Base-by-base conservation (phyloP, 1,140 invertebrate genomes). In the Episyrphus balteatus region DNA sequence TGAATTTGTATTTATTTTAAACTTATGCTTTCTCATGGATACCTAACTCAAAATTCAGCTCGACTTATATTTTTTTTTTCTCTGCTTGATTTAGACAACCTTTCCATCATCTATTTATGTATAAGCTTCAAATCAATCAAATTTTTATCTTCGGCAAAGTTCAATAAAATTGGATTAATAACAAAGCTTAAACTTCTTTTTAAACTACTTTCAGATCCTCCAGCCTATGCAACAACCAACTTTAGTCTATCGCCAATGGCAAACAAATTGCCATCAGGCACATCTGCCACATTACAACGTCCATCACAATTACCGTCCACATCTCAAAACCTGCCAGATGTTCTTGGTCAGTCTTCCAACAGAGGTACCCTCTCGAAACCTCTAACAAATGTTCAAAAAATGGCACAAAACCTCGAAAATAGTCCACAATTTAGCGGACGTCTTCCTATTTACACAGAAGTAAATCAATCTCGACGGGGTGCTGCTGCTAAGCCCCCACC, bases 351-450 rank as follows among this genome's bases (percentile, higher is more conserved):
- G 38, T 30, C 46, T 42, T 30, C 44, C 14, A 32, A 10, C 11
- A 13, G 33, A 37, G 12, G 39, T 7, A 21, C 39, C 5, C 13
- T 17, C 3, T n/a, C 19, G n/a, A 34, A 41, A 38, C 44, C 43
- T 11, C 44, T 43, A 17, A 36, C 61, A 10, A 54, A 63, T 46
- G 62, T 62, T n/a, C 51, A 55, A 15, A 54, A 57, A 14, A 40
- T 62, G 48, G 49, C 60, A 10, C 51, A 61, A 36, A 58, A 61
- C 44, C 49, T 66, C 46, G 57, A 55, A 50, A 52, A 52, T 11
- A 51, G 44, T 34, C 51, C 53, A 31, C 53, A 59, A 18, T 61
- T 66, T 37, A 57, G 32, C 19, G 34, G 34, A 36, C 12, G 34
- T 36, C 34, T 36, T n/a, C 12, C 14, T n/a, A 15, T 12, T n/a